Evolutionary conservation across 2,888 invertebrate species (phyloP).

Genomic region (Tipula unca): DNA sequence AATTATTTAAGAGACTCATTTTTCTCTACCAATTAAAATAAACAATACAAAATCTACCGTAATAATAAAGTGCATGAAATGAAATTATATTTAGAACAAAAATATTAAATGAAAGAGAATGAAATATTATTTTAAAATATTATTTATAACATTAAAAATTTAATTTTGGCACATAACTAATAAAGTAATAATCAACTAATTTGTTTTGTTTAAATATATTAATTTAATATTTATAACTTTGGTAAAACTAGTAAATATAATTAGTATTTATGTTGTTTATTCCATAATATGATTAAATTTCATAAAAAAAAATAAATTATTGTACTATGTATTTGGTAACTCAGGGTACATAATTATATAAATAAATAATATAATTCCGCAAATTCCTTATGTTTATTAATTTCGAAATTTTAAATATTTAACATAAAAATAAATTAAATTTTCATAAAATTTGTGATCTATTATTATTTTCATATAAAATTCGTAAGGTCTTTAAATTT

Average conservation of each 20-base stretch:
- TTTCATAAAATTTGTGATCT: too few species aligned
- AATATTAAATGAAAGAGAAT: too few species aligned
- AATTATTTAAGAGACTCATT: too few species aligned
- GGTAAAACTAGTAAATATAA: neutral
- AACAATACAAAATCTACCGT: too few species aligned
- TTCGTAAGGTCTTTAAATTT: too few species aligned
- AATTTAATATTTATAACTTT: neutral
- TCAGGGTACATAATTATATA: neutral
- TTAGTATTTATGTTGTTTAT: neutral
- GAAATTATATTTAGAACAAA: too few species aligned
- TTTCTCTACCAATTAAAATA: too few species aligned
- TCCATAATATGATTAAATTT: neutral
- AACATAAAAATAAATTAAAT: too few species aligned
- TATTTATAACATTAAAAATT: neutral
- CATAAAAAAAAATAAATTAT: neutral
- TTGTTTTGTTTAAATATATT: neutral
- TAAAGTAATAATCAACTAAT: neutral
- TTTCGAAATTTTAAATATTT: too few species aligned
- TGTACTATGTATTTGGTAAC: neutral
- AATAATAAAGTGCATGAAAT: too few species aligned
- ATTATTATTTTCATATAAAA: too few species aligned
- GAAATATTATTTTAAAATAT: neutral
- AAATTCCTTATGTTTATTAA: too few species aligned
- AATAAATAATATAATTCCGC: neutral
- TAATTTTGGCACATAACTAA: neutral